phyloP scores from a whole-genome alignment of 2,888 invertebrate species.

The Drosophila stalkeri region DNA sequence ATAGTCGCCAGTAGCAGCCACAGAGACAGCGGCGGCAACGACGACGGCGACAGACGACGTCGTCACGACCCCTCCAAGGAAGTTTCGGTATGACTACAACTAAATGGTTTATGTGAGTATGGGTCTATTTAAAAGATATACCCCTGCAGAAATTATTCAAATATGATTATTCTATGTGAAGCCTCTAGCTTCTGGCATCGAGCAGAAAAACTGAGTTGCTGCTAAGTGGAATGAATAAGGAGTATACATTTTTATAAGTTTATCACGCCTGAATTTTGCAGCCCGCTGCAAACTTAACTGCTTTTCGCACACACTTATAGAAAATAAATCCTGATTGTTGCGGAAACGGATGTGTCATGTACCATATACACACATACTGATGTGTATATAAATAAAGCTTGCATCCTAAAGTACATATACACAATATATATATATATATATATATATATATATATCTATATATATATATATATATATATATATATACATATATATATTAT shows the following conservation, averaged over 20 bases:
- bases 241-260: not conserved
- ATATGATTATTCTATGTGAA: conserved; percentile 4
- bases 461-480: not conserved
- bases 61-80: not conserved
- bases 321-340: conserved; percentile 57
- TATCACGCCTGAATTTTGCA: conserved; percentile 4
- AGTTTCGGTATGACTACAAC: conserved; percentile 14
- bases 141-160: conserved; percentile 9
- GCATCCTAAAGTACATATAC: not conserved
- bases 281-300: conserved; percentile 1
- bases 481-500: not conserved
- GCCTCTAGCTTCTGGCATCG: not conserved
- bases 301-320: conserved; percentile 10
- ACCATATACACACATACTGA: conserved; percentile 19
- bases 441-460: not conserved
- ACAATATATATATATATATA: not conserved
- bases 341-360: conserved; percentile 67
- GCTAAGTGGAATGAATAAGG: not conserved
- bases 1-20: conserved; percentile 10
- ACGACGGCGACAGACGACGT: not conserved
- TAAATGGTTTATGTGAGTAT: conserved; percentile 25
- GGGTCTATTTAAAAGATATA: conserved; percentile 6
- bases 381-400: conserved; percentile 5
- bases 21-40: not conserved
- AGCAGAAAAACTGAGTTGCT: not conserved